These are phyloP conservation scores for Megaptera novaeangliae DNA, from an alignment of 2,113 vertebrate genomes.

Conservation along the genomic window DNA sequence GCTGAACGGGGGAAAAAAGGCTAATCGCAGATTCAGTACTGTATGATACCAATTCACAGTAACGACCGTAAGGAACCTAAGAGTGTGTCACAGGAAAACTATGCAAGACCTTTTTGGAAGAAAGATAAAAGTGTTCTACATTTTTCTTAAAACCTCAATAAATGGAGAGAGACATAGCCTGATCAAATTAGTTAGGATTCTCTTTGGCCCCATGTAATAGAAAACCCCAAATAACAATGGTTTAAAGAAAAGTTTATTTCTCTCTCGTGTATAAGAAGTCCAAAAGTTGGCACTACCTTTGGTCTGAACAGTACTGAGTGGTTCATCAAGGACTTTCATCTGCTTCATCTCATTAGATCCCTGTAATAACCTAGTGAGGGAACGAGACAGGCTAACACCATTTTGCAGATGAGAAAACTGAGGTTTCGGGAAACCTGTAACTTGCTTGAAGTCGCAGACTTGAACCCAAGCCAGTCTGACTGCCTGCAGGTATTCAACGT, in stretches of 20 bases:
- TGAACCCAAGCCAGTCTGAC: background rate
- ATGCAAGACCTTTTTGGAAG: background rate
- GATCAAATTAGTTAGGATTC: background rate
- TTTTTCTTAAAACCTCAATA: background rate
- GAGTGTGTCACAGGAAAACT: background rate
- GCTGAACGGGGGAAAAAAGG: background rate
- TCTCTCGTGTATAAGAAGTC: background rate
- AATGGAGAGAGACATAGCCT: background rate
- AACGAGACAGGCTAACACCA: background rate
- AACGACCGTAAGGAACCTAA: background rate
- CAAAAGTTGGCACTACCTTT: background rate
- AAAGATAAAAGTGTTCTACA: background rate
- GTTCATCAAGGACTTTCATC: background rate
- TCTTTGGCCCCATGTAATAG: background rate
- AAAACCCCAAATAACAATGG: background rate
- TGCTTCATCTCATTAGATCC: background rate
- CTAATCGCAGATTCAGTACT: background rate
- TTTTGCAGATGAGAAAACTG: background rate
- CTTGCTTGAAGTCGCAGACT: background rate
- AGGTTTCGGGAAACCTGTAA: background rate
- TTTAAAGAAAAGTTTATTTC: background rate
- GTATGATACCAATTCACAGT: background rate
- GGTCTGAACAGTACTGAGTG: too few relatives aligned
- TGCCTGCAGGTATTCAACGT: background rate
- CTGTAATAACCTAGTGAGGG: background rate